Percentiles rank a stretch among this genome's conserved stretches.
Conservation (phyloP, 2,888 invertebrate genomes). For the Parapristionchus giblindavisi region DNA sequence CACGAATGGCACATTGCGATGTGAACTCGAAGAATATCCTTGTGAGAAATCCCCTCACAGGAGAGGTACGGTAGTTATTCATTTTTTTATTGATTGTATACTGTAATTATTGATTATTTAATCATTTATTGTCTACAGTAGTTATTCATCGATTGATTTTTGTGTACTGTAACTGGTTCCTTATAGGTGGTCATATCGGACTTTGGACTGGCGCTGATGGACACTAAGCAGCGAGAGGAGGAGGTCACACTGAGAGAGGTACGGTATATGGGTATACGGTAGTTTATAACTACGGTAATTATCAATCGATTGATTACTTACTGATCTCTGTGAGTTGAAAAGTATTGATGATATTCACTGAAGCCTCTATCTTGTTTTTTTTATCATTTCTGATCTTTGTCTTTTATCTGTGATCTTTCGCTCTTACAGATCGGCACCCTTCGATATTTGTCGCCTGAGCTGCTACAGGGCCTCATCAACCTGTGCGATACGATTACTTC, state of each 20-base stretch:
- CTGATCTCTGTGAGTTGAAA: no score
- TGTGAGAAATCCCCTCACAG: conserved; percentile 25
- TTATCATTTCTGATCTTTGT: no score
- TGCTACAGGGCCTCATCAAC: conserved; percentile 22
- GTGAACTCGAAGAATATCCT: conserved; percentile 27
- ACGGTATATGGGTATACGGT: not conserved
- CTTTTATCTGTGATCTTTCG: no score
- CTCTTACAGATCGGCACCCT: conserved; percentile 25
- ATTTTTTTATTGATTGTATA: not conserved
- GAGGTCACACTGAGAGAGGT: conserved; percentile 22
- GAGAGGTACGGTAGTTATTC: not conserved
- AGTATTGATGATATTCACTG: no score
- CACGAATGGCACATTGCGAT: conserved; percentile 25
- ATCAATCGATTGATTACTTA: no score
- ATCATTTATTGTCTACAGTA: not conserved
- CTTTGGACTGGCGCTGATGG: conserved; percentile 21
- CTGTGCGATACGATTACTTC: conserved; percentile 3
- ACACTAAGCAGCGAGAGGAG: conserved; percentile 7
- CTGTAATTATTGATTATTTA: not conserved
- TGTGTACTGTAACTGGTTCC: not conserved
- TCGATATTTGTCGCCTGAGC: conserved; percentile 30
- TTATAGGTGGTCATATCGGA: conserved; percentile 13
- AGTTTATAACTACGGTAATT: no score
- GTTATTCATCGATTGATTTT: no score
- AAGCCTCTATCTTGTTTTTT: no score